Conservation (phyloP, 23 tunicate genomes). For the Styela plicata region DNA sequence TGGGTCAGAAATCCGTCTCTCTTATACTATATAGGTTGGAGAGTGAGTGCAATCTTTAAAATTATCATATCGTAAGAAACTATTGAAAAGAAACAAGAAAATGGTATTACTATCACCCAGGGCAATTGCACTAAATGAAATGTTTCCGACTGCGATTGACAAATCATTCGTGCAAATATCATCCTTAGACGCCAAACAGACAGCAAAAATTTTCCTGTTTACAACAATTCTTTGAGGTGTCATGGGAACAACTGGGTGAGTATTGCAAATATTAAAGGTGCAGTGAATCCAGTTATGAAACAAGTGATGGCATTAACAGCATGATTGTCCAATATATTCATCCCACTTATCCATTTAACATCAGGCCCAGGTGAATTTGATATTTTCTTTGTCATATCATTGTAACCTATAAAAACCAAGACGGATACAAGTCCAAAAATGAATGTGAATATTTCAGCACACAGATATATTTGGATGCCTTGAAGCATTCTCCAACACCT, state of each 20-base stretch:
- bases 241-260: neutral
- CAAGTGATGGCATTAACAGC: slow-evolving; percentile 65
- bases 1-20: too few species aligned
- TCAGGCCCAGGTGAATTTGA: slow-evolving; percentile 54
- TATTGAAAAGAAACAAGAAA: too few species aligned
- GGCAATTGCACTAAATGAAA: too few species aligned
- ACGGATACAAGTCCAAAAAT: neutral
- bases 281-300: slow-evolving; percentile 38
- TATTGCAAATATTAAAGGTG: slow-evolving; percentile 27
- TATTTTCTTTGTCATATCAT: slow-evolving; percentile 54
- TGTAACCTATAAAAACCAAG: slow-evolving; percentile 39
- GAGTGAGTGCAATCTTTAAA: too few species aligned
- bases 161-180: too few species aligned
- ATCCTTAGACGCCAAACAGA: too few species aligned
- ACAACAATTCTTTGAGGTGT: too few species aligned
- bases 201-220: too few species aligned
- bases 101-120: too few species aligned
- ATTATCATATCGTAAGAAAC: too few species aligned
- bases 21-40: too few species aligned
- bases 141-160: too few species aligned
- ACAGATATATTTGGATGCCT: neutral
- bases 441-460: neutral
- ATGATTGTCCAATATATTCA: slow-evolving; percentile 67
- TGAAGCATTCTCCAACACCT: neutral
- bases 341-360: slow-evolving; percentile 64